These are phyloP conservation scores for Eristalinus aeneus DNA, from an alignment of 2,888 invertebrate species.

Conservation along the genomic window DNA sequence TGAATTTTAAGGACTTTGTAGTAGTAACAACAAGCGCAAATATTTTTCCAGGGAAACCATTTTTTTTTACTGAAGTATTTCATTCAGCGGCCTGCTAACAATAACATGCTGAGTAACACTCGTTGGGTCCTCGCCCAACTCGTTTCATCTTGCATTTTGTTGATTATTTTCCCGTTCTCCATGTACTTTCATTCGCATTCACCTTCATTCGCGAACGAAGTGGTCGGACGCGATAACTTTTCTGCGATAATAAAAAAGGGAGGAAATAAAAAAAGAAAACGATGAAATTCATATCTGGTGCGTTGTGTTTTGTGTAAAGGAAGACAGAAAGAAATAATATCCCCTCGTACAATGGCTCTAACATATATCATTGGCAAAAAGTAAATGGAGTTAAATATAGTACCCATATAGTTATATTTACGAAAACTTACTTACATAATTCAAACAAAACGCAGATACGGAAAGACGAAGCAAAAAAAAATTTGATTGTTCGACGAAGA, in stretches of 20 bases:
- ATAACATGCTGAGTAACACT: slow-evolving; percentile 29
- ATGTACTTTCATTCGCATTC: slow-evolving; percentile 46
- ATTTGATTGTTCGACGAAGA: background rate
- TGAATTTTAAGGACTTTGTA: no score
- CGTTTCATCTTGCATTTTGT: slow-evolving; percentile 55
- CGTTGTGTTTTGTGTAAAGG: slow-evolving; percentile 33
- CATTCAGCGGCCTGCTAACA: slow-evolving; percentile 33
- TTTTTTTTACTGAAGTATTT: slow-evolving; percentile 1
- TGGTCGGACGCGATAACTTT: slow-evolving; percentile 40
- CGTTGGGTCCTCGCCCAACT: slow-evolving; percentile 38
- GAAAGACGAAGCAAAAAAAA: background rate
- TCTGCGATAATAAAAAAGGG: slow-evolving; percentile 16
- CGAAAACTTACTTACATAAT: slow-evolving; percentile 58
- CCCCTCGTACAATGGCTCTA: background rate
- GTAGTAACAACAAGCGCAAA: no score
- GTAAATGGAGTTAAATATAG: background rate
- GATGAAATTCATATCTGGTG: slow-evolving; percentile 25
- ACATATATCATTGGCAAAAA: background rate
- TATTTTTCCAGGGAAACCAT: no score
- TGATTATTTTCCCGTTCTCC: slow-evolving; percentile 27
- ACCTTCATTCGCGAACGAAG: slow-evolving; percentile 39
- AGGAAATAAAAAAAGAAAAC: background rate
- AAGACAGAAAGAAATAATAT: slow-evolving; percentile 1
- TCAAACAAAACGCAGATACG: slow-evolving; percentile 38
- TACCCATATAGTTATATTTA: slow-evolving; percentile 3